Percentiles rank a stretch among this genome's conserved stretches.
Conservation (phyloP, 2,113 vertebrate species). For the Anoplopoma fimbria region DNA sequence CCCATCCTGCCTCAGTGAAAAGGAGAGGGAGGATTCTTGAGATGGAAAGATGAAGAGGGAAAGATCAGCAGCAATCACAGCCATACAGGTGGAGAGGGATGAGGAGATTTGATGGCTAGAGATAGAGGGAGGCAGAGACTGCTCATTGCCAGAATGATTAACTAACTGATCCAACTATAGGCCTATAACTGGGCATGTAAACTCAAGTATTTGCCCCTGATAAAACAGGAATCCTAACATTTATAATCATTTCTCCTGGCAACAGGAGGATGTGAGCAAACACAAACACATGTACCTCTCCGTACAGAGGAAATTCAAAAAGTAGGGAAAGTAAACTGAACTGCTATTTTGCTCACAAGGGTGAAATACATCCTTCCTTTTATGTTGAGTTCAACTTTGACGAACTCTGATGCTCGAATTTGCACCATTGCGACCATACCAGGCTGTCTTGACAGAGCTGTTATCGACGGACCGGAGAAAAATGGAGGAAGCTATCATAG, state of each 20-base stretch:
- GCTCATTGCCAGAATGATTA: conserved; percentile 21
- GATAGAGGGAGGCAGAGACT: conserved; percentile 26
- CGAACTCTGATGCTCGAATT: neutral
- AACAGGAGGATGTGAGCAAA: neutral
- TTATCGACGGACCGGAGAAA: neutral
- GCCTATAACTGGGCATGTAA: neutral
- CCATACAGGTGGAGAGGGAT: conserved; percentile 55
- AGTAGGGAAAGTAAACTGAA: neutral
- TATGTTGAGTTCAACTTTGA: neutral
- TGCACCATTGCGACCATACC: neutral
- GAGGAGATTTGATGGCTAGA: conserved; percentile 53
- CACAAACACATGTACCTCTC: neutral
- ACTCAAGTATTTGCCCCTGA: conserved; percentile 4
- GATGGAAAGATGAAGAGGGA: conserved; percentile 40
- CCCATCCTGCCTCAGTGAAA: conserved; percentile 32
- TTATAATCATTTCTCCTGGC: too few species aligned
- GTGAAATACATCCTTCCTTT: neutral
- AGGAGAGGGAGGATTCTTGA: too few species aligned
- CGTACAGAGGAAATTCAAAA: neutral
- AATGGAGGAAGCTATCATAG: neutral
- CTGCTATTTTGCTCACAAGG: neutral
- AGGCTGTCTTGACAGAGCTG: neutral
- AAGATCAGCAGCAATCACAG: conserved; percentile 50
- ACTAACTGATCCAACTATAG: conserved; percentile 7
- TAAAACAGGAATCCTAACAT: neutral